phyloP scores from a whole-genome alignment of 2,797 vertebrate species.

The Nyctalus aviator region DNA sequence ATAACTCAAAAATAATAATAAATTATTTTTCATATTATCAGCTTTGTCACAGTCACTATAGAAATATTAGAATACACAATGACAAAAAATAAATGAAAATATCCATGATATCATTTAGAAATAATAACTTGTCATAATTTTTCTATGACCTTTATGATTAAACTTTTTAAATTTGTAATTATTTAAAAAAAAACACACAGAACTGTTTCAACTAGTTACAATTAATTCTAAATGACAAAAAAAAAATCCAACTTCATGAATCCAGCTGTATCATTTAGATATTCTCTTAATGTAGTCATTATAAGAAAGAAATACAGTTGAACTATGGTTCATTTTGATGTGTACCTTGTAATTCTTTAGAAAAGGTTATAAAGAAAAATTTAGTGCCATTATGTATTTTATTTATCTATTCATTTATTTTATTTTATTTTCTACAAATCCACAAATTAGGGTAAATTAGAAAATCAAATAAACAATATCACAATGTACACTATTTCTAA shows the following conservation, averaged over 20 bases:
- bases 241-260: not conserved
- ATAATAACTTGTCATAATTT: not conserved
- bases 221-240: not conserved
- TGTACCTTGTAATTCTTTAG: not conserved
- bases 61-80: conserved; percentile 5
- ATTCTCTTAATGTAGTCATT: not conserved
- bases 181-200: not conserved
- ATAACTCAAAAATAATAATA: conserved; percentile 15
- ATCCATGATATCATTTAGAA: not conserved
- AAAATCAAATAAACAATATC: not conserved
- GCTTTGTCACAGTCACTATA: not conserved
- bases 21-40: not conserved
- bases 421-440: not conserved
- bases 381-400: not conserved
- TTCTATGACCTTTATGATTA: not conserved
- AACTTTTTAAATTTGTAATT: not conserved
- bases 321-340: not conserved
- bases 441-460: not conserved
- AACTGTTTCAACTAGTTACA: not conserved
- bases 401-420: not conserved
- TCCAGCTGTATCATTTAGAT: not conserved
- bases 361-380: not conserved
- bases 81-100: not conserved
- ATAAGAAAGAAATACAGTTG: not conserved
- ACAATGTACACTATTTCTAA: not conserved